phyloP scores from a whole-genome alignment of 2,113 vertebrate species.

The Halichoerus grypus region DNA sequence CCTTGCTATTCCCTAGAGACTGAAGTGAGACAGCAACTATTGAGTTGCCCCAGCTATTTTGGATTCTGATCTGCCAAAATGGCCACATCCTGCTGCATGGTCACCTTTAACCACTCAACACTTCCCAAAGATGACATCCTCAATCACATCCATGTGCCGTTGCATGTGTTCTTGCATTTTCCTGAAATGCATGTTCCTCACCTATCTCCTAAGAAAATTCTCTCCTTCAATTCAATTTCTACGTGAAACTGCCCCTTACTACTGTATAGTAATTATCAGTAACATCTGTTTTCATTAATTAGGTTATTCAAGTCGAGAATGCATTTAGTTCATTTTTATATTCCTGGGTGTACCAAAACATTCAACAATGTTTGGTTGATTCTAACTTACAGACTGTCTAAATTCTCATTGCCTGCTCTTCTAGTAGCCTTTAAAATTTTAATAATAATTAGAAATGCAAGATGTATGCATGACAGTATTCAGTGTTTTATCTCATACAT shows the following conservation, averaged over 20 bases:
- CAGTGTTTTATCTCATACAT: not conserved
- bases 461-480: not conserved
- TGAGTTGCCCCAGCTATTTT: not conserved
- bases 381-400: not conserved
- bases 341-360: not conserved
- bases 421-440: not conserved
- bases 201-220: not conserved
- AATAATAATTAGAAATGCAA: not conserved
- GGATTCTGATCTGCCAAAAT: not conserved
- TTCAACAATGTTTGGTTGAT: not conserved
- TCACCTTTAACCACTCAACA: not conserved
- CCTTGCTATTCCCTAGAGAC: not conserved
- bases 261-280: not conserved
- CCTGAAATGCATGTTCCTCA: not conserved
- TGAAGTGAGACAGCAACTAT: not conserved
- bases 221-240: not conserved
- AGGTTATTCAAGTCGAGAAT: not conserved
- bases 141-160: not conserved
- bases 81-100: rapidly evolving
- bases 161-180: not conserved
- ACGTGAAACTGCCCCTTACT: not conserved
- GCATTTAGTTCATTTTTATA: not conserved
- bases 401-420: not conserved
- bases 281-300: not conserved
- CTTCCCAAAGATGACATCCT: not conserved